Base-by-base conservation (phyloP, 2,888 invertebrate genomes). In the Halictus ligatus region DNA sequence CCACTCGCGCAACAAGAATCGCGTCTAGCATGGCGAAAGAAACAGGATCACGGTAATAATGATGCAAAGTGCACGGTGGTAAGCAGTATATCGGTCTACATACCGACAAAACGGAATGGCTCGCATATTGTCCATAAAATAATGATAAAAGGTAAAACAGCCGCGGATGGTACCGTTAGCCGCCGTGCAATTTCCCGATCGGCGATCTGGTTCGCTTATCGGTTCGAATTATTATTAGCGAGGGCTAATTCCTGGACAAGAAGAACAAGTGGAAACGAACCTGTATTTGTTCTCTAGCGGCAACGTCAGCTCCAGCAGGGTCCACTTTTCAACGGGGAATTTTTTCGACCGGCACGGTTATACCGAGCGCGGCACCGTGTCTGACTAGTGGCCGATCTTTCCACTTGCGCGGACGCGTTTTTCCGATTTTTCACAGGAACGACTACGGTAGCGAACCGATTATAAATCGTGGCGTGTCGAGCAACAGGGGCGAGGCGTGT, bases 391-490 rank as follows among this genome's bases (percentile, higher is more conserved):
- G 60, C 60, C n/a, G 87, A 83, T 80, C 48, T 72, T 89, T 88
- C 86, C 60, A 90, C 89, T 87, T 69, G 76, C 35, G 18, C 18
- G 67, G 35, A 10, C 69, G 48, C 82, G 46, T 79, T 78, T 71
- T 79, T 74, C 50, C 67, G 43, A 60, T 73, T 86, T 75, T 64
- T 40, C 21, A 8, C 67, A n/a, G 40, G 21, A 6, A 25, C 71
- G 78, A 74, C 71, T 78, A 80, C 75, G 77, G 81, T 81, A n/a
- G 60, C 83, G 48, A 83, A 86, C 83, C 86, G 87, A 91, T 91
- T 91, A 88, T 83, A 90, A 88, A 86, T 86, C 83, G 87, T 73
- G 82, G 58, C 80, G 73, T 78, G 73, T 43, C 60, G 43, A 73
- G 67, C 29, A 72, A 60, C 40, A 60, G 75, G 73, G 29, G n/a